Base-by-base conservation (phyloP, 2,113 vertebrate species). In the Phainopepla nitens region DNA sequence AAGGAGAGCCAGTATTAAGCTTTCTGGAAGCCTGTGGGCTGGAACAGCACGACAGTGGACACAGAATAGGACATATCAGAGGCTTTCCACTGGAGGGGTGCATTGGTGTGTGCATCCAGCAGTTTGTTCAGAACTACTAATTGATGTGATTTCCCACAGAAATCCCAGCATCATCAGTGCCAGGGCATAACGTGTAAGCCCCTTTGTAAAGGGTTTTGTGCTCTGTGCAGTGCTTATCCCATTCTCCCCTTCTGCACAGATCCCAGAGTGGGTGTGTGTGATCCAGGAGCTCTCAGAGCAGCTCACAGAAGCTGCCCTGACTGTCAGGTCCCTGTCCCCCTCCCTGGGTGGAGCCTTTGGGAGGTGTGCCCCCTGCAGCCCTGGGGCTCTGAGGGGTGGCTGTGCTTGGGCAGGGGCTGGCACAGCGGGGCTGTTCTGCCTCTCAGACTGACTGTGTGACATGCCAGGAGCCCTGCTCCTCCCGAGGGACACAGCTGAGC, bases 151-250 rank as follows among this genome's bases (percentile, higher is more conserved):
- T 49, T 66, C 24, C 81, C 51, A 11, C 45, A 66, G 56, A 66
- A 78, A 68, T 58, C 25, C 44, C 16, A 11, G 5, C 10, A 3
- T 22, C 1, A 3, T 31, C 23, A 18, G 1, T 81, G 69, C 21
- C 29, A 17, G 54, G 35, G 21, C 8, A 1, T 19, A 33, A 42
- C 0, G 0, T 28, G 28, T 50, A n/a, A 25, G 15, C 19, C 22
- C 25, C 24, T 70, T 15, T 42, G 33, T 31, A n/a, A 39, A 15
- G 15, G 17, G 20, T 88, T 39, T 4, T 60, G 11, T 57, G 41
- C 36, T 41, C 15, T 23, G 21, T 56, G 49, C 41, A 21, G 24
- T 21, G 87, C 47, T 85, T 28, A 45, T 45, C 36, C 49, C 20
- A 0, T 29, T 85, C 41, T 49, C 16, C 12, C 58, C 31, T 49